phyloP scores from a whole-genome alignment of 2,888 invertebrate genomes.

The Monopis laevigella region DNA sequence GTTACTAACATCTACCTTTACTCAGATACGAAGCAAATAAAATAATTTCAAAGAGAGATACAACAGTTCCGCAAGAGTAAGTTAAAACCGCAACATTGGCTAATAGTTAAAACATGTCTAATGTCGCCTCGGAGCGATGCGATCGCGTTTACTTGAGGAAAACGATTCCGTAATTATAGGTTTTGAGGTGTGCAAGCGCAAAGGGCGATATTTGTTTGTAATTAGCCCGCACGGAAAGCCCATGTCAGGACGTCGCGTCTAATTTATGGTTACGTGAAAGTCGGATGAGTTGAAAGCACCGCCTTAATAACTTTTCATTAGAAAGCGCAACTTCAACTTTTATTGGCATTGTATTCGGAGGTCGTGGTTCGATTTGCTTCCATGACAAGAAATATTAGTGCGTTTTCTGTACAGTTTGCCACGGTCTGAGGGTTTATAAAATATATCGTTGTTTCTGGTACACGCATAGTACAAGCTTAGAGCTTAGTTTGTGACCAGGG shows the following conservation, averaged over 20 bases:
- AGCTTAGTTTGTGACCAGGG: no score
- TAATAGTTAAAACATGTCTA: constrained; percentile 5
- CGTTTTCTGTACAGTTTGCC: no score
- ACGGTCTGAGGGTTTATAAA: no score
- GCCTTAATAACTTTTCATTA: no score
- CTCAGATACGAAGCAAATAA: background rate
- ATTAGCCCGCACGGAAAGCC: constrained; percentile 46
- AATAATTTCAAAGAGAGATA: background rate
- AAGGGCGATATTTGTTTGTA: constrained; percentile 52
- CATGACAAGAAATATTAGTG: no score
- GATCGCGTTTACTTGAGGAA: background rate
- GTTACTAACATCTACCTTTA: no score
- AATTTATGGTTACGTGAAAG: constrained; percentile 44
- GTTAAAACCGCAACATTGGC: background rate
- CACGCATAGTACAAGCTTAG: no score
- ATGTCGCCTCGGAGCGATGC: constrained; percentile 7
- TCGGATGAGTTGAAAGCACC: constrained; percentile 17
- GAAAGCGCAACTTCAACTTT: no score
- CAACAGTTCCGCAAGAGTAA: background rate
- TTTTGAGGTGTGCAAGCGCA: constrained; percentile 31
- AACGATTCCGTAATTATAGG: constrained; percentile 30
- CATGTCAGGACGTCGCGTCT: constrained; percentile 34
- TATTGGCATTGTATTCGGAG: no score
- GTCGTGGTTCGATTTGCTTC: no score
- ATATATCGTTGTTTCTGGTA: no score